Base-by-base conservation (phyloP, 2,888 invertebrate species). In the Gymnocheta viridis region DNA sequence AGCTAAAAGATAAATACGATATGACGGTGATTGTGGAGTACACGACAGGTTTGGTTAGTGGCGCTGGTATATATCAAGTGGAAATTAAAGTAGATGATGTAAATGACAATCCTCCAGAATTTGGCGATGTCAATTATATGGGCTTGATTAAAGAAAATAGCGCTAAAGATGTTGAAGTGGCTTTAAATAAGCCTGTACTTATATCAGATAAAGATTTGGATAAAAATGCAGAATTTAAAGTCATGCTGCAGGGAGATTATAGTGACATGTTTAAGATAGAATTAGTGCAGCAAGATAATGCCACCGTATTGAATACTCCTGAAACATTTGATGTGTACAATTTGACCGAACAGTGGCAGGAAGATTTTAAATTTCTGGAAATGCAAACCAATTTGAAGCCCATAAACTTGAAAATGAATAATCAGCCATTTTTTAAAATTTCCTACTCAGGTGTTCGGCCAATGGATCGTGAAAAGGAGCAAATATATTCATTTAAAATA, bases 81-180 rank as follows among this genome's bases (percentile, higher is more conserved):
- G 95, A 95, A 12, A 94, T 97, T 35, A 93, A 95, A 73, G 96
- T 97, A 0, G 96, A 96, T 82, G 97, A 98, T 89, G 96, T 96
- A 83, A 97, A 98, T 88, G 97, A 97, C 88, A 97, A 97, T 88
- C 94, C 96, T 4, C 98, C 98, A 0, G 91, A 94, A 78, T 98
- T 98, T 90, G 95, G 95, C 86, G 92, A 94, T 12, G 89, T 93
- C 0, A 90, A 93, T 0, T 98, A 97, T 89, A 95, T 96, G 87
- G 96, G 97, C 1, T 93, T 93, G 82, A 95, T 98, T 17, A 92
- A 93, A 54, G 98, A 98, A 92, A 97, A 98, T 90, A 94, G 96
- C 35, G 92, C 93, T 10, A 92, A 93, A 47, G 95, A 95, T 7
- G 95, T 95, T 0, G 95, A 95, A 90, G 94, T 97, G 0, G 93